These are phyloP conservation scores for Xylota segnis DNA, from an alignment of 2,888 invertebrate species.

Conservation along the genomic window DNA sequence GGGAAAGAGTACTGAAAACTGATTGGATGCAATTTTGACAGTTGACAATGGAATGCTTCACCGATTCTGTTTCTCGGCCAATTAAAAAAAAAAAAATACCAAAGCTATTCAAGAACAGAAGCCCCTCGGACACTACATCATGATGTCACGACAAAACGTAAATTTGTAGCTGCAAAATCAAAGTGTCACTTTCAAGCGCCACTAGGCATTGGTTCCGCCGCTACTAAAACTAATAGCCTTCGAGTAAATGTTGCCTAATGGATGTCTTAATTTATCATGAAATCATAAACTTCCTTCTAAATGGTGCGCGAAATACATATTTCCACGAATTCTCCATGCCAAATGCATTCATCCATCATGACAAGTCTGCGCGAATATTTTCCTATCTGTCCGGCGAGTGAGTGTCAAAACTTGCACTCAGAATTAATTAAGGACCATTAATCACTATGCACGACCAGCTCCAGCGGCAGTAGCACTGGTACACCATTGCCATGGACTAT, in stretches of 20 bases:
- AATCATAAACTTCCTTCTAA: conserved; percentile 65
- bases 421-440: conserved; percentile 72
- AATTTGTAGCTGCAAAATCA: background rate
- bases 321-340: conserved; percentile 59
- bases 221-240: conserved; percentile 16
- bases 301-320: conserved; percentile 44
- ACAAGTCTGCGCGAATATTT: conserved; percentile 44
- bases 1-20: too few species aligned
- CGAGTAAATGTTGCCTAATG: conserved; percentile 37
- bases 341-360: conserved; percentile 56
- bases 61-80: too few species aligned
- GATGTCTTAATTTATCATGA: conserved; percentile 69
- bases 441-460: conserved; percentile 48
- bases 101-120: too few species aligned
- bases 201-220: conserved; percentile 5
- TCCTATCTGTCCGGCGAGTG: conserved; percentile 43
- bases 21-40: too few species aligned
- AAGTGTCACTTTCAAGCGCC: conserved; percentile 42
- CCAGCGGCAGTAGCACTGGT: background rate
- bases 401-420: conserved; percentile 69
- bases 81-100: too few species aligned
- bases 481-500: conserved; percentile 58
- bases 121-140: too few species aligned
- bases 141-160: background rate
- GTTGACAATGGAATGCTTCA: too few species aligned